These are phyloP conservation scores for Caenorhabditis macrosperma DNA, from an alignment of 2,888 invertebrate species.

Conservation along the genomic window DNA sequence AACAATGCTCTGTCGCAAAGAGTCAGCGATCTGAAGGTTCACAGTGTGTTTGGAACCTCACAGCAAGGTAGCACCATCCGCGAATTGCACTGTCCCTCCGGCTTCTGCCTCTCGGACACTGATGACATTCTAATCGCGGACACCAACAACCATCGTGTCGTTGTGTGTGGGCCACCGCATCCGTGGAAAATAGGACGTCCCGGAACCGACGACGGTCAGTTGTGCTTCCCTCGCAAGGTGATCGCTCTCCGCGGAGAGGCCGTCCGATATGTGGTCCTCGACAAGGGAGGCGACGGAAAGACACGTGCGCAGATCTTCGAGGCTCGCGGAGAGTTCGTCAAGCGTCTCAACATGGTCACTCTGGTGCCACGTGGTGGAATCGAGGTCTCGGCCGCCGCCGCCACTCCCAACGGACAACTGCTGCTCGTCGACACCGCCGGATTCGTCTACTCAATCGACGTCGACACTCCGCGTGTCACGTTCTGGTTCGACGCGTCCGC, in stretches of 20 bases:
- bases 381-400: constrained; percentile 67
- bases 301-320: constrained; percentile 70
- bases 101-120: constrained; percentile 73
- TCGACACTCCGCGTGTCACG: constrained; percentile 63
- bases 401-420: constrained; percentile 68
- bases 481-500: constrained; percentile 69
- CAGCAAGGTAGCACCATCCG: constrained; percentile 67
- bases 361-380: constrained; percentile 68
- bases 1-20: constrained; percentile 28
- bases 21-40: constrained; percentile 56
- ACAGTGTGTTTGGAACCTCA: constrained; percentile 69
- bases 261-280: constrained; percentile 70
- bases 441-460: constrained; percentile 66
- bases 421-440: constrained; percentile 73
- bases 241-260: constrained; percentile 64
- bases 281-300: constrained; percentile 68
- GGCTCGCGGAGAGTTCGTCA: constrained; percentile 67
- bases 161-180: constrained; percentile 70
- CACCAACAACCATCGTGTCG: constrained; percentile 77
- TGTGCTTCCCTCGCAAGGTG: constrained; percentile 76
- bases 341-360: constrained; percentile 63
- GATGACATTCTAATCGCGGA: constrained; percentile 77
- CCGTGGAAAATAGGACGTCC: constrained; percentile 72
- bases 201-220: constrained; percentile 74
- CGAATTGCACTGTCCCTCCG: constrained; percentile 76